phyloP scores from a whole-genome alignment of 2,113 vertebrate species.

The Aphyosemion australe region DNA sequence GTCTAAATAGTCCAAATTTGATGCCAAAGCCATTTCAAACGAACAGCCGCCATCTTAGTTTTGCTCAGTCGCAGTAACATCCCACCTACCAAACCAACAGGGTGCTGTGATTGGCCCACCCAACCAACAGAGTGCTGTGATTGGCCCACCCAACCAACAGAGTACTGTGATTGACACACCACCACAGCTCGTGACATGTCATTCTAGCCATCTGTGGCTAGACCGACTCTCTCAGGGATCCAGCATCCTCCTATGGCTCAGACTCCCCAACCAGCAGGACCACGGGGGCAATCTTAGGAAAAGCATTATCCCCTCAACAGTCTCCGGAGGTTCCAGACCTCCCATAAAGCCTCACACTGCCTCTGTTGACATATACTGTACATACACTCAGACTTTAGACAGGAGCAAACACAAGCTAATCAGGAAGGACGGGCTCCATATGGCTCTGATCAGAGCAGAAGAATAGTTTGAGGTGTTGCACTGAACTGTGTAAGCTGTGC shows the following conservation, averaged over 20 bases:
- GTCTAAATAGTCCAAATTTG: too few species aligned
- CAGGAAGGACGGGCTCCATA: slow-evolving; percentile 32
- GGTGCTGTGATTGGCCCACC: too few species aligned
- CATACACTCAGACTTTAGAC: slow-evolving; percentile 4
- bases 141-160: too few species aligned
- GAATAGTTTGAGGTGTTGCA: slow-evolving; percentile 10
- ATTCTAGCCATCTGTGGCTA: too few species aligned
- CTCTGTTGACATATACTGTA: slow-evolving; percentile 44
- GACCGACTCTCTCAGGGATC: slow-evolving; percentile 20
- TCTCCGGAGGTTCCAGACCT: slow-evolving; percentile 11
- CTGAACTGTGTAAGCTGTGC: slow-evolving; percentile 41
- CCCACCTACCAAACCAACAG: too few species aligned
- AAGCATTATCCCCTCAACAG: slow-evolving; percentile 52
- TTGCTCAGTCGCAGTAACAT: too few species aligned
- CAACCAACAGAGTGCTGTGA: too few species aligned
- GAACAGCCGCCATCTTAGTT: too few species aligned
- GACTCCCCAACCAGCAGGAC: slow-evolving; percentile 16
- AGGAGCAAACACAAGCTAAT: slow-evolving; percentile 15
- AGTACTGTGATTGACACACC: too few species aligned
- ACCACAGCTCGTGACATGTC: too few species aligned
- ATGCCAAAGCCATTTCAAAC: too few species aligned
- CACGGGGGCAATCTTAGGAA: slow-evolving; percentile 27
- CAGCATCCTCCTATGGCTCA: slow-evolving; percentile 2
- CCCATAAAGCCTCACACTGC: slow-evolving; percentile 24
- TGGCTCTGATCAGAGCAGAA: slow-evolving; percentile 46